phyloP scores from a whole-genome alignment of 2,888 invertebrate species.

The Gastracanthus pulcherrimus region DNA sequence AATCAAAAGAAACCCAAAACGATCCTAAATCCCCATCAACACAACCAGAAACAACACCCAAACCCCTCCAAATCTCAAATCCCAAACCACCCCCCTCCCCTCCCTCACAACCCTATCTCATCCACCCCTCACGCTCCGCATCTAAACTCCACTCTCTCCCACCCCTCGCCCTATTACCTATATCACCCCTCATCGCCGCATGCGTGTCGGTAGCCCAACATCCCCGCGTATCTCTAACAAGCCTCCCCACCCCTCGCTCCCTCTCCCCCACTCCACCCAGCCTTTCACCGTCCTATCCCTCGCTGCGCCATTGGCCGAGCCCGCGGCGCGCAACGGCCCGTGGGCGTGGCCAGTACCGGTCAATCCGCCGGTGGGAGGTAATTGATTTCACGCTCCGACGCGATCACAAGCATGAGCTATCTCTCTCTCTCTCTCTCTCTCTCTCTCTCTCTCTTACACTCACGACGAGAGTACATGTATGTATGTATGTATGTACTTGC shows the following conservation, averaged over 20 bases:
- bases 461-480: no score
- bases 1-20: neutral
- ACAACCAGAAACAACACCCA: neutral
- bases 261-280: neutral
- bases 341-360: conserved; percentile 21
- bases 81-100: neutral
- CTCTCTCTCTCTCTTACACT: neutral
- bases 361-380: conserved; percentile 63
- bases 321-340: neutral
- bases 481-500: neutral
- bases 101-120: no score
- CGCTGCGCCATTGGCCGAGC: conserved; percentile 3
- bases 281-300: neutral
- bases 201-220: no score
- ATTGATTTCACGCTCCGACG: conserved; percentile 71
- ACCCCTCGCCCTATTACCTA: no score
- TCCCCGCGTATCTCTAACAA: no score
- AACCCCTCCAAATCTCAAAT: conserved; percentile 7
- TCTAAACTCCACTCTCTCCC: neutral
- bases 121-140: neutral
- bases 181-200: no score
- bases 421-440: conserved; percentile 62
- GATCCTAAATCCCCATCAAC: neutral
- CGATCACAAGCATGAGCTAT: conserved; percentile 65
- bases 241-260: neutral